phyloP scores from a whole-genome alignment of 2,888 invertebrate species.

The Abrostola triplasia region DNA sequence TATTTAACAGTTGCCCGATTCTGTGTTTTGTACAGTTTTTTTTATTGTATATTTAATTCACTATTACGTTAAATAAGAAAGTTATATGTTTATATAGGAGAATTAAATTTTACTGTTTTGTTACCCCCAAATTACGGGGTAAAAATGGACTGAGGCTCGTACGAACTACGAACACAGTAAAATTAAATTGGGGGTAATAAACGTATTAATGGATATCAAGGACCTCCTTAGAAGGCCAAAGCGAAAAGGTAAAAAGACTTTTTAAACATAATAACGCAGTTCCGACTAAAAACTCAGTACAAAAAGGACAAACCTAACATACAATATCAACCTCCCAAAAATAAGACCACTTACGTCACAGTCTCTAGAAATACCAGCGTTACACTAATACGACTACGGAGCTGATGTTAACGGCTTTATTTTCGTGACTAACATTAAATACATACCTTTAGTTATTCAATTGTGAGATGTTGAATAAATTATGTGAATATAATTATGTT shows the following conservation, averaged over 20 bases:
- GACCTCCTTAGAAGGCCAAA: background rate
- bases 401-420: background rate
- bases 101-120: background rate
- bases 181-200: constrained; percentile 10
- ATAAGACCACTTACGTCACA: constrained; percentile 16
- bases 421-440: no score
- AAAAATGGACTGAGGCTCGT: background rate
- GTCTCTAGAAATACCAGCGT: constrained; percentile 36
- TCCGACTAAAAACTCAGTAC: constrained; percentile 28
- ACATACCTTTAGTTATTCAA: no score
- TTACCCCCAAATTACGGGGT: background rate
- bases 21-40: no score
- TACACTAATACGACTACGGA: constrained; percentile 30
- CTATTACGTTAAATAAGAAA: no score
- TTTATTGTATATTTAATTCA: no score
- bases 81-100: no score
- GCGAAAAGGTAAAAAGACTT: constrained; percentile 22
- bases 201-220: background rate
- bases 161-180: no score
- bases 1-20: no score
- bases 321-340: constrained; percentile 19
- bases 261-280: constrained; percentile 27
- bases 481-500: no score
- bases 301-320: constrained; percentile 23
- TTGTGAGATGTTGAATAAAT: no score